Percentiles rank a stretch among this genome's conserved stretches.
These are phyloP conservation scores for Megathymus violae DNA, from an alignment of 1,140 invertebrate genomes.

Conservation along the genomic window DNA sequence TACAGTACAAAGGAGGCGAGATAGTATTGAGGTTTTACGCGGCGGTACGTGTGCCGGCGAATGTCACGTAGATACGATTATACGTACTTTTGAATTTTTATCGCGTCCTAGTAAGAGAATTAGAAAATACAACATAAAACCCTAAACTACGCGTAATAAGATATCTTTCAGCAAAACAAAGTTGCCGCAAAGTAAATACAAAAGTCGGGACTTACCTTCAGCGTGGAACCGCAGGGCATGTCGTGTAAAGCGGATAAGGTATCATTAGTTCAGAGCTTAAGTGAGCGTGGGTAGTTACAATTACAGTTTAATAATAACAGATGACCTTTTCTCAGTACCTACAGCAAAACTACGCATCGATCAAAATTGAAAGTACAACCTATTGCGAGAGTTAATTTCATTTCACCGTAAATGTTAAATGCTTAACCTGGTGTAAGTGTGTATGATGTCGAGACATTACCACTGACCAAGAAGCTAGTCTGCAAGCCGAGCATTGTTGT, in stretches of 20 bases:
- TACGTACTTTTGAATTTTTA: conserved; percentile 58
- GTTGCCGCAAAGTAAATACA: conserved; percentile 12
- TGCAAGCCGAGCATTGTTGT: too few relatives aligned
- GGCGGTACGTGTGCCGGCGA: conserved; percentile 29
- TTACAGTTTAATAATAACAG: conserved; percentile 35
- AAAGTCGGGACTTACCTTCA: conserved; percentile 31
- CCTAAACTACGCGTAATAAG: conserved; percentile 6
- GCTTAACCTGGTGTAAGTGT: too few relatives aligned
- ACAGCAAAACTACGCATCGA: conserved; percentile 16
- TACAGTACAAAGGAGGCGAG: conserved; percentile 53
- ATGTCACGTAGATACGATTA: conserved; percentile 46
- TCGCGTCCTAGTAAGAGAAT: conserved; percentile 21
- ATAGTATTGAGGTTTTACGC: conserved; percentile 50
- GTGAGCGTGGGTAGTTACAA: conserved; percentile 44
- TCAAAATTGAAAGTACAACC: conserved; percentile 32
- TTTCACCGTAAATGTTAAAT: conserved; percentile 18
- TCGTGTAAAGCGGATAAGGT: conserved; percentile 46
- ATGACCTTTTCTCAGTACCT: conserved; percentile 36
- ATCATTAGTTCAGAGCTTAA: conserved; percentile 49
- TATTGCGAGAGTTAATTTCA: conserved; percentile 24
- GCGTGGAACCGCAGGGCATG: conserved; percentile 45
- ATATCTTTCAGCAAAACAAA: conserved; percentile 13
- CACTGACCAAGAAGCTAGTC: too few relatives aligned
- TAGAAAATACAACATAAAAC: conserved; percentile 23
- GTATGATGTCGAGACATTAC: too few relatives aligned